Conservation (phyloP, 2,113 vertebrate species). For the Malurus alboscapulatus region DNA sequence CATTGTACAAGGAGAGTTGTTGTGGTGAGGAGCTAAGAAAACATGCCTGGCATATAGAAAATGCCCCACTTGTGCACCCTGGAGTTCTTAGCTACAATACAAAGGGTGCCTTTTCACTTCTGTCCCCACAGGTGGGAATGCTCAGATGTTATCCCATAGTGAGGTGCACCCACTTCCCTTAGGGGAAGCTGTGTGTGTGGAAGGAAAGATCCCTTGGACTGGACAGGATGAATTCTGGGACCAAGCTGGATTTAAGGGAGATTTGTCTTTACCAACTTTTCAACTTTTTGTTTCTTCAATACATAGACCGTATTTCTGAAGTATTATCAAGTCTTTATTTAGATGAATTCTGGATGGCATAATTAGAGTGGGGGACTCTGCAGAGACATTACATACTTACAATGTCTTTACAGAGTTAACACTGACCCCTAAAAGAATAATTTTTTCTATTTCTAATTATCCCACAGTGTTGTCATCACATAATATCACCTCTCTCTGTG, state of each 20-base stretch:
- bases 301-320: neutral
- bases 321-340: neutral
- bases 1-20: neutral
- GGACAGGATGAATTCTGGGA: neutral
- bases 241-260: neutral
- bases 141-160: neutral
- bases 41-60: neutral
- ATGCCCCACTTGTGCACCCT: neutral
- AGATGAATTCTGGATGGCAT: neutral
- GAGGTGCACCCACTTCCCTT: too few relatives aligned
- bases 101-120: neutral
- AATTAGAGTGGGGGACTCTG: neutral
- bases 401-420: neutral
- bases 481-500: neutral
- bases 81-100: neutral
- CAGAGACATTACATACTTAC: neutral
- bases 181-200: fast-evolving
- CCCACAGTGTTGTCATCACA: neutral
- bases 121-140: neutral
- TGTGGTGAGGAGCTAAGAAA: neutral
- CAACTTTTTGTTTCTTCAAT: neutral
- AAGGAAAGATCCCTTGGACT: neutral
- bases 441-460: neutral
- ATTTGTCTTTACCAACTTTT: neutral
- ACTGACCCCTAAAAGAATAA: neutral